phyloP scores from a whole-genome alignment of 2,797 vertebrate species.

The Kryptolebias ocellatus region DNA sequence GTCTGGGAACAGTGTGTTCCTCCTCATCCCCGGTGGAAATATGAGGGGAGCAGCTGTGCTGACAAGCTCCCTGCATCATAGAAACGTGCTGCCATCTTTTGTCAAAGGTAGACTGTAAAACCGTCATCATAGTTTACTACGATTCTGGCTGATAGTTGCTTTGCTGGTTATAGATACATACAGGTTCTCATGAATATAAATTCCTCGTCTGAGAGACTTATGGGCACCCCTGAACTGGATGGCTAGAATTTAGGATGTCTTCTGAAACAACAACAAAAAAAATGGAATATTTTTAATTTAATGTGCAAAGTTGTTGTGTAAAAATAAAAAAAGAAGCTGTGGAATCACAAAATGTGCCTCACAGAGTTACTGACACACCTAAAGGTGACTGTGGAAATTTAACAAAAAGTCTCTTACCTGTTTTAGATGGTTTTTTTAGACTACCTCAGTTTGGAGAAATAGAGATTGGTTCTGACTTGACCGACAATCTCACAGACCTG shows the following conservation, averaged over 20 bases:
- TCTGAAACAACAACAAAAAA: not conserved
- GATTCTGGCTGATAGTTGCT: no score
- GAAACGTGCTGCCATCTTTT: slow-evolving; percentile 31
- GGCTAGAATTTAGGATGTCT: not conserved
- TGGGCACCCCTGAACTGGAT: no score
- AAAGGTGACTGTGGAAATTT: no score
- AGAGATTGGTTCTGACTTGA: no score
- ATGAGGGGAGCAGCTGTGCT: slow-evolving; percentile 43
- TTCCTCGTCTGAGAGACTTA: not conserved
- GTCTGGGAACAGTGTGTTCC: slow-evolving; percentile 57
- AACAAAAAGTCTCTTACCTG: no score
- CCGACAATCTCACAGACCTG: no score
- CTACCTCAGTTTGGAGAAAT: no score
- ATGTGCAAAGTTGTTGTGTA: not conserved
- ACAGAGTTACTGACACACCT: no score
- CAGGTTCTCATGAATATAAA: not conserved
- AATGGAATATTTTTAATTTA: not conserved
- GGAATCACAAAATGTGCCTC: not conserved
- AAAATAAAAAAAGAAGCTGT: not conserved
- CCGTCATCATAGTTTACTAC: not conserved
- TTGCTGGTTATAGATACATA: not conserved
- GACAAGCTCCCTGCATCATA: slow-evolving; percentile 52
- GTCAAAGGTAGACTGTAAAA: slow-evolving; percentile 22
- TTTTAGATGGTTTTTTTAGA: no score
- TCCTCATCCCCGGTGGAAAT: slow-evolving; percentile 43